Conservation (phyloP, 2,888 invertebrate species). For the Spodoptera picta region DNA sequence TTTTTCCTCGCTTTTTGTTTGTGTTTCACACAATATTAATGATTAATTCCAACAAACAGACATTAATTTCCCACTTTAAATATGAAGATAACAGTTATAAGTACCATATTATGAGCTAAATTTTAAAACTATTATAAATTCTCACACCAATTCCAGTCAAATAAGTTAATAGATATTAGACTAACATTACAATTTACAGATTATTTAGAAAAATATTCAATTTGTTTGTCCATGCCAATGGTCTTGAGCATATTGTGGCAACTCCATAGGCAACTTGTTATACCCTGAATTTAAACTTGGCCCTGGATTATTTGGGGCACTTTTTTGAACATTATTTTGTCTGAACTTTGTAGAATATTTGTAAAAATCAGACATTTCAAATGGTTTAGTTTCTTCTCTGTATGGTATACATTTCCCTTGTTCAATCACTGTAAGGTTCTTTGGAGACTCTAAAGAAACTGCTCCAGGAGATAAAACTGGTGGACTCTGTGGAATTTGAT, state of each 20-base stretch:
- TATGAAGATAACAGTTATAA: conserved; percentile 57
- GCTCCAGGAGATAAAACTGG: conserved; percentile 81
- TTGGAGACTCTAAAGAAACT: conserved; percentile 92
- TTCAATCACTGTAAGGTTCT: conserved; percentile 95
- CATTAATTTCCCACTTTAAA: conserved; percentile 30
- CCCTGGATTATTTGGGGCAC: conserved; percentile 65
- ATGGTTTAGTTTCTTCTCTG: conserved; percentile 98
- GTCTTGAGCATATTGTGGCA: conserved; percentile 80
- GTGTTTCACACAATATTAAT: conserved; percentile 46
- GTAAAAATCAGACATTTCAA: conserved; percentile 99
- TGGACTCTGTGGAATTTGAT: conserved; percentile 76
- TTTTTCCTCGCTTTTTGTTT: conserved; percentile 20
- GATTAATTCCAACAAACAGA: conserved; percentile 19
- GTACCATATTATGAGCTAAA: conserved; percentile 69
- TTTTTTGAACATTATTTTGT: conserved; percentile 84
- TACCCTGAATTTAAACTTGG: conserved; percentile 69
- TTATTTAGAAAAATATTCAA: conserved; percentile 39
- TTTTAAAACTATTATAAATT: conserved; percentile 44
- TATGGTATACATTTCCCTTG: conserved; percentile 97
- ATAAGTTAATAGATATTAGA: conserved; percentile 46
- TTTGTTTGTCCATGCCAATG: conserved; percentile 81
- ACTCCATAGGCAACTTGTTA: conserved; percentile 82
- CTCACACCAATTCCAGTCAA: conserved; percentile 47
- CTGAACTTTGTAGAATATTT: conserved; percentile 98
- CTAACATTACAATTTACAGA: conserved; percentile 38